phyloP scores from a whole-genome alignment of 30 jellyfish, hydroid and myxozoan genomes.

The Turritopsis rubra region DNA sequence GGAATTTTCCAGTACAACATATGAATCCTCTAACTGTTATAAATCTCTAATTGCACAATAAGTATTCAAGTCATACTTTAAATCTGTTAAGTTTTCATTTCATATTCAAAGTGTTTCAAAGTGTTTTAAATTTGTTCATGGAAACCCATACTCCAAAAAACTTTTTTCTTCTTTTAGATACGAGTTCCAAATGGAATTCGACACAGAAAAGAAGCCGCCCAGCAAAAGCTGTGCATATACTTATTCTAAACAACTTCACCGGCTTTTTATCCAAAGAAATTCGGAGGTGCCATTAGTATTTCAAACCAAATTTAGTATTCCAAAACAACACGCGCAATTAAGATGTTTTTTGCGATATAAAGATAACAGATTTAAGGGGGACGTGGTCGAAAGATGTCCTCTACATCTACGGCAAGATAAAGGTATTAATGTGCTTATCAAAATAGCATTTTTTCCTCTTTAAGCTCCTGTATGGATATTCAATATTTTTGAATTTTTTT shows the following conservation, averaged over 20 bases:
- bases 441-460: neutral
- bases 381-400: slow-evolving; percentile 5
- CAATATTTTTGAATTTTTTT: neutral
- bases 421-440: neutral
- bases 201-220: neutral
- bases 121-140: too few relatives aligned
- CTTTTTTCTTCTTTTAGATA: neutral
- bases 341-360: neutral
- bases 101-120: neutral
- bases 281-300: neutral
- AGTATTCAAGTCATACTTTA: too few relatives aligned
- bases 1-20: too few relatives aligned
- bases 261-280: neutral
- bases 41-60: too few relatives aligned
- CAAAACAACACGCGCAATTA: neutral
- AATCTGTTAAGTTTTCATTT: neutral
- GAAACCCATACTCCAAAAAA: too few relatives aligned
- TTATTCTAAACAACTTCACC: neutral
- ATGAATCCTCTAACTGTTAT: too few relatives aligned
- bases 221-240: slow-evolving; percentile 10
- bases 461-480: neutral
- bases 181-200: neutral
- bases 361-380: neutral
- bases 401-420: neutral
- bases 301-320: neutral